These are phyloP conservation scores for Lordiphosa mommai DNA, from an alignment of 1,140 invertebrate genomes.

Conservation along the genomic window DNA sequence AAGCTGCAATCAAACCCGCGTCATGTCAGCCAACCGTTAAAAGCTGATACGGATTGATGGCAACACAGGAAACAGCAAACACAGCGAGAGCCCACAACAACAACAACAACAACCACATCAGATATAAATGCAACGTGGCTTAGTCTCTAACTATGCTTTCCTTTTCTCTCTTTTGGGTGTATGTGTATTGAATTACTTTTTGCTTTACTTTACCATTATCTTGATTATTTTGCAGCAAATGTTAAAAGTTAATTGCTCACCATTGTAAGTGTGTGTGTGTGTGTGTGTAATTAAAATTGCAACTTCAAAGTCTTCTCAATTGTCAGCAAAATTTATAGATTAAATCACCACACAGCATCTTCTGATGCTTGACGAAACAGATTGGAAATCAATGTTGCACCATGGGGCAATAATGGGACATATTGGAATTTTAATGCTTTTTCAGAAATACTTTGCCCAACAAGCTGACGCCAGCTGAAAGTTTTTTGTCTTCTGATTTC, in stretches of 20 bases:
- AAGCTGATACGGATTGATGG: slow-evolving; percentile 57
- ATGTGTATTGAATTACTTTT: slow-evolving; percentile 9
- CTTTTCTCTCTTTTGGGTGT: neutral
- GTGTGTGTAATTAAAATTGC: slow-evolving; percentile 2
- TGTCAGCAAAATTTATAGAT: neutral
- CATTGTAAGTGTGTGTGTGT: neutral
- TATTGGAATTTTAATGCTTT: slow-evolving; percentile 33
- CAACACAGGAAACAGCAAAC: no score
- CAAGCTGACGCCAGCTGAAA: slow-evolving; percentile 18
- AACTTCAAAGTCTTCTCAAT: neutral
- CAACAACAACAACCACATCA: no score
- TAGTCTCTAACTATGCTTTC: slow-evolving; percentile 2
- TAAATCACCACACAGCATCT: neutral
- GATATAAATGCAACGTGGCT: slow-evolving; percentile 7
- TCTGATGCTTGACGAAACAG: slow-evolving; percentile 5
- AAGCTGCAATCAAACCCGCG: slow-evolving; percentile 50
- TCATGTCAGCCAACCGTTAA: slow-evolving; percentile 22
- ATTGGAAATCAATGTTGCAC: slow-evolving; percentile 27
- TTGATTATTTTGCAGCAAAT: slow-evolving; percentile 28
- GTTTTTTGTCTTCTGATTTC: neutral
- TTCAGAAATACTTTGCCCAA: slow-evolving; percentile 27
- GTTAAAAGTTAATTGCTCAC: neutral
- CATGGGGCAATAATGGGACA: slow-evolving; percentile 35
- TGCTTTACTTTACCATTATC: neutral
- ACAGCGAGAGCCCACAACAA: slow-evolving; percentile 10